Evolutionary conservation across 2,797 vertebrate genomes (phyloP), one percentile per base, ranked within the genome.

Genomic region (Aulostomus chinensis): DNA sequence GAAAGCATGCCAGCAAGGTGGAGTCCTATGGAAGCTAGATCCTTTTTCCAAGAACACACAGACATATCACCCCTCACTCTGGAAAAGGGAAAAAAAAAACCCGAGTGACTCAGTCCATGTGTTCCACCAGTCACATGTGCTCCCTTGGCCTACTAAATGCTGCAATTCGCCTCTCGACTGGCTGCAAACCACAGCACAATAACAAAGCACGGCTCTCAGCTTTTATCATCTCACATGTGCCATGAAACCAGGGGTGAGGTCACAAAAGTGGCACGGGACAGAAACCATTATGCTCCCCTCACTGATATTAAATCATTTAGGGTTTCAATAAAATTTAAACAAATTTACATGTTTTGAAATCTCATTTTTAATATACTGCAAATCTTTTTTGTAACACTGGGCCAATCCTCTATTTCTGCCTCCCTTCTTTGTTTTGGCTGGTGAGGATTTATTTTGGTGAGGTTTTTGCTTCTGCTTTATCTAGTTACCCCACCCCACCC

Each of bases 101-200:
- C 34, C 0, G 12, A 71, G 71, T 77, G 78, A 76, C 80, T 76
- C 58, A 57, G 77, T 80, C 68, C 86, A 89, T 88, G 88, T 89
- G 88, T 69, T 83, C 72, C 54, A 41, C 24, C 59, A 81, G 84
- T 91, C 88, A 90, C 90, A 86, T 90, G 90, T 63, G 81, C 80
- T 79, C 72, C 68, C 35, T 16, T 86, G 82, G 68, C 85, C 86
- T 76, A 83, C 78, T 80, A 86, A 86, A 73, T 24, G 54, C 56
- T 73, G 73, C 76, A 75, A 81, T 79, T 84, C 22, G 48, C 68
- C 80, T 81, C 78, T 68, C 73, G 55, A 69, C 53, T 66, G 72
- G 43, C 68, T 73, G 68, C 54, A 74, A 63, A 85, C 86, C 86
- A 21, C 76, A 73, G 60, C 39, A 61, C 73, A 76, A 81, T 69